Evolutionary conservation across 2,113 vertebrate genomes (phyloP), one percentile per base, ranked within the genome.

Genomic region (Syngnathus typhle): DNA sequence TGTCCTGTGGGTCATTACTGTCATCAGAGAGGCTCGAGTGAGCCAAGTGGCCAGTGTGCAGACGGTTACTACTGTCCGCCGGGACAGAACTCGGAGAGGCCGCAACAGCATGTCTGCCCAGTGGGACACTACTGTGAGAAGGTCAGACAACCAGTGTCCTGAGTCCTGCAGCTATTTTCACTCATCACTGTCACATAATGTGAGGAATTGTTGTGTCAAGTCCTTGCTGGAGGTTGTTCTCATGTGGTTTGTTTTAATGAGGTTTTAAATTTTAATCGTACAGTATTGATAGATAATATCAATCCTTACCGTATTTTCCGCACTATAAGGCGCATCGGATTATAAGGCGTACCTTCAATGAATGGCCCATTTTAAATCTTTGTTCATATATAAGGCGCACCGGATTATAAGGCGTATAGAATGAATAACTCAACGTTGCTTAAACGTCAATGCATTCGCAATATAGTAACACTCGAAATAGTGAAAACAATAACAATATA

Each of bases 61-160:
- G 80, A 85, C 27, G 92, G 91, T 61, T 89, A 86, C 86, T 90
- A 83, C 75, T 93, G 91, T 79, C 90, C 90, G 56, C 78, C 75
- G 70, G 92, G 89, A 56, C 90, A 92, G 83, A 88, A 67, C 65
- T 78, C 85, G 46, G 81, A 82, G 44, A 83, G 71, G 70, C 90
- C 91, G 44, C 65, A 75, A 54, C 79, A 79, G 44, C 70, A 90
- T 75, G 54, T 83, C 60, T 95, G 93, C 61, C 84, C 89, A 65
- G 81, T 85, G 56, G 94, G 94, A 73, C 91, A 87, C 75, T 89
- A 88, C 68, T 95, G 94, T 79, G 77, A 84, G 74, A 84, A 87
- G 87, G 91, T 92, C 73, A 89, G 81, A 21, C 47, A 36, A 71
- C 15, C 44, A 56, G 21, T 49, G 32, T 72, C 55, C 10, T 2